Evolutionary conservation across 2,888 invertebrate genomes (phyloP).

Genomic region (Meandrusa payeni): DNA sequence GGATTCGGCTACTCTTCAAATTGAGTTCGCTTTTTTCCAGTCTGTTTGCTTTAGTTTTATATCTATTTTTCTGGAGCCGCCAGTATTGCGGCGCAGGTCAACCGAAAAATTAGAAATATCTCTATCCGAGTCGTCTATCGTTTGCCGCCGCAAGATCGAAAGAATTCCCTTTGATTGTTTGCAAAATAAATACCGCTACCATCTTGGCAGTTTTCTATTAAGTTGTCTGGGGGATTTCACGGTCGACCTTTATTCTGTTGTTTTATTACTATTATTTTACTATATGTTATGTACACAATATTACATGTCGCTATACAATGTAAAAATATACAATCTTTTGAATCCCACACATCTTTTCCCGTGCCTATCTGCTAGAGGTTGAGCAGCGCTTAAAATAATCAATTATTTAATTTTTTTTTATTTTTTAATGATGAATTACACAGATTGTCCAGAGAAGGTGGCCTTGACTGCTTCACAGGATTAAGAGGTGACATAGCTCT

Average conservation of each 20-base stretch:
- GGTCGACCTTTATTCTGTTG: background rate
- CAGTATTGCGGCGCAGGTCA: slow-evolving; percentile 54
- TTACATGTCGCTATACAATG: too few species aligned
- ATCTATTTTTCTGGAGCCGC: slow-evolving; percentile 57
- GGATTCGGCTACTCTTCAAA: slow-evolving; percentile 40
- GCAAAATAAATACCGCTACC: slow-evolving; percentile 26
- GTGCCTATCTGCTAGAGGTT: too few species aligned
- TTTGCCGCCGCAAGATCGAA: slow-evolving; percentile 40
- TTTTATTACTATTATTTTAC: too few species aligned
- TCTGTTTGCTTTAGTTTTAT: slow-evolving; percentile 55
- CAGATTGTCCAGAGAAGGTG: too few species aligned
- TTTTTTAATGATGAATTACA: too few species aligned
- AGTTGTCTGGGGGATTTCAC: slow-evolving; percentile 8
- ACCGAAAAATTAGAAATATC: slow-evolving; percentile 74
- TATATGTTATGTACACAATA: too few species aligned
- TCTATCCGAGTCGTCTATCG: slow-evolving; percentile 56
- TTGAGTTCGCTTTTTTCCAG: slow-evolving; percentile 47
- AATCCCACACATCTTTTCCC: too few species aligned
- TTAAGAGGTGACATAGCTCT: too few species aligned
- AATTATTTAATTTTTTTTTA: too few species aligned
- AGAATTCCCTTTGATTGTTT: slow-evolving; percentile 29
- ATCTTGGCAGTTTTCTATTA: slow-evolving; percentile 27
- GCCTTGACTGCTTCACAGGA: too few species aligned
- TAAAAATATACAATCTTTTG: too few species aligned
- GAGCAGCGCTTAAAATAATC: too few species aligned